Evolutionary conservation across 1,140 invertebrate genomes (phyloP).

Genomic region (Lasaia peninsularis): DNA sequence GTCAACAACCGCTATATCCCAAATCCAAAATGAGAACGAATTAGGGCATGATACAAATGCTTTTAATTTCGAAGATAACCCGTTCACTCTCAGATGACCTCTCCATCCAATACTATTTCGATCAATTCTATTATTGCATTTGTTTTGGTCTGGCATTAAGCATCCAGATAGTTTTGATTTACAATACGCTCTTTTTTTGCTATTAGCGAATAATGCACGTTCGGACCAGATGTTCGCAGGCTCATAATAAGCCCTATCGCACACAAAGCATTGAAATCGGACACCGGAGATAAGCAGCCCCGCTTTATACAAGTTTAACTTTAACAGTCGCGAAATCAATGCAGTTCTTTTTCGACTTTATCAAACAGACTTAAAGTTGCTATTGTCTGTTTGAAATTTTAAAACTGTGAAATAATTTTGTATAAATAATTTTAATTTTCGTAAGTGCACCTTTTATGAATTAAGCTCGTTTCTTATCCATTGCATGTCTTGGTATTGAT

Average conservation of each 20-base stretch:
- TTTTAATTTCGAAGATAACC: conserved; percentile 71
- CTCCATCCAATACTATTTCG: conserved; percentile 13
- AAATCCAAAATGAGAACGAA: conserved; percentile 57
- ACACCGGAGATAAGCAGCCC: conserved; percentile 69
- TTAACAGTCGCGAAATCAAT: conserved; percentile 30
- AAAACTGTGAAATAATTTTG: conserved; percentile 19
- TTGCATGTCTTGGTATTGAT: conserved; percentile 28
- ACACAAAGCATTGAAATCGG: conserved; percentile 73
- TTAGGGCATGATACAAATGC: conserved; percentile 58
- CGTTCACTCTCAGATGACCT: conserved; percentile 20
- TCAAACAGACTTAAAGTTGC: neutral
- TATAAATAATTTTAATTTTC: conserved; percentile 71
- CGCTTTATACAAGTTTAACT: conserved; percentile 52
- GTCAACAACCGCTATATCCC: conserved; percentile 60
- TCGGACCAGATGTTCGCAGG: conserved; percentile 69
- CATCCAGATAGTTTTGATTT: conserved; percentile 51
- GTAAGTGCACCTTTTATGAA: conserved; percentile 63
- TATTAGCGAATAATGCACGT: conserved; percentile 59
- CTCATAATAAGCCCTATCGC: conserved; percentile 74
- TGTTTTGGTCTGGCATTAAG: conserved; percentile 39
- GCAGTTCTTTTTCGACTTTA: conserved; percentile 38
- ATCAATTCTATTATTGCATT: conserved; percentile 28
- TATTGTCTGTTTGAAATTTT: neutral
- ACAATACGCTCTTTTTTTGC: conserved; percentile 57
- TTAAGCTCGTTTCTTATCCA: conserved; percentile 50